Conservation (phyloP, 1,140 invertebrate species). For the Magallana ariakensis region DNA sequence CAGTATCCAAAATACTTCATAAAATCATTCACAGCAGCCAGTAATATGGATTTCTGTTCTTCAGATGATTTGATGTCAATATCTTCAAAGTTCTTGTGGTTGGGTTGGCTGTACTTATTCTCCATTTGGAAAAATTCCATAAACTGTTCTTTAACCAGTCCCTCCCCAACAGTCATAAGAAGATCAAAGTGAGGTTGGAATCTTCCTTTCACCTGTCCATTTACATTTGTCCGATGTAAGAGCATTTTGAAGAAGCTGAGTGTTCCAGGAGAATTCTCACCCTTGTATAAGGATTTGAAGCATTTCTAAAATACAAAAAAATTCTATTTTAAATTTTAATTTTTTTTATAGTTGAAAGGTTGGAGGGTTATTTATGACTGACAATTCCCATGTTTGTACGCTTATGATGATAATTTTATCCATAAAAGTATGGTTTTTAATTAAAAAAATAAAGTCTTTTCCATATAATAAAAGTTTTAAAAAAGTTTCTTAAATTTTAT, state of each 20-base stretch:
- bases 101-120: not conserved
- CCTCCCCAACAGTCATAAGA: constrained; percentile 16
- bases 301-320: constrained; percentile 28
- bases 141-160: constrained; percentile 39
- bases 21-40: constrained; percentile 25
- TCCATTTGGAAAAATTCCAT: constrained; percentile 39
- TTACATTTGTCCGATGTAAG: constrained; percentile 34
- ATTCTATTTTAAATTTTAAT: not conserved
- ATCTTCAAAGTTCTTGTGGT: constrained; percentile 13
- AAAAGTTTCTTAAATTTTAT: not conserved
- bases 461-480: not conserved
- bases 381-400: not conserved
- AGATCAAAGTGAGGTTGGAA: constrained; percentile 38
- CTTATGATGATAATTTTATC: constrained; percentile 1
- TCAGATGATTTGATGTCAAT: constrained; percentile 8
- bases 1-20: constrained; percentile 19
- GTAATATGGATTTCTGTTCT: not conserved
- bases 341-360: constrained; percentile 5
- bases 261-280: constrained; percentile 19
- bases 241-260: constrained; percentile 25
- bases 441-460: not conserved
- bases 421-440: not conserved
- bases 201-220: constrained; percentile 36
- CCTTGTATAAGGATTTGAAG: constrained; percentile 37
- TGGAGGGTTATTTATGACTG: constrained; percentile 6